Evolutionary conservation across 2,888 invertebrate genomes (phyloP), one percentile per base, ranked within the genome.

Genomic region (Drosophila kuntzei): DNA sequence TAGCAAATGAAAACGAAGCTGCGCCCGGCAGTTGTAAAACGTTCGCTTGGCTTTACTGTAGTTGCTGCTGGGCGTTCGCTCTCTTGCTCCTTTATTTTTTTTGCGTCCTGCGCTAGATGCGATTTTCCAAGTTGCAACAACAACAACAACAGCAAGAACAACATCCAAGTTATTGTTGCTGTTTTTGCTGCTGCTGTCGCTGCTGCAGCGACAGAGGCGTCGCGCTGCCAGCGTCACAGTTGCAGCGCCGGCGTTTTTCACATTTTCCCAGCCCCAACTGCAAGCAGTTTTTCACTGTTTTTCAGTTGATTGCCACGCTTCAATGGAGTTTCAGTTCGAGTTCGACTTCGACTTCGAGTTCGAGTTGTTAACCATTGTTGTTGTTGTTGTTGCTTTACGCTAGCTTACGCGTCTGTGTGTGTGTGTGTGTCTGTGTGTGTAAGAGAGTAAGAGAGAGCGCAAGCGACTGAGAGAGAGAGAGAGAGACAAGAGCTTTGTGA

Each of bases 291-390:
- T 86, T 80, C 80, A 67, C 68, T 71, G 59, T 68, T 76, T 72
- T 66, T 80, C 78, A 77, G 80, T 81, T 73, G 79, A 77, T 79
- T 89, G 87, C 86, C 85, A 90, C 90, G 90, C 90, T 90, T 89
- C 90, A 89, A 87, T 90, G 90, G 84, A 83, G 90, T 87, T 89
- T 83, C 86, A 82, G 78, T 69, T 76, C 79, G 80, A 71, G 55
- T 60, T 67, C 65, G 69, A 66, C 59, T 65, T 64, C 54, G 59
- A 71, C 12, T n/a, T 34, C 32, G 32, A 32, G 60, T 72, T 67
- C 61, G 39, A 55, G 18, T 58, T 47, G 57, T 49, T 41, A 27
- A 54, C 32, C 58, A 58, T 43, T 61, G 71, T 58, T 64, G 65
- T 67, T 61, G 68, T 79, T 67, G 63, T 61, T 61, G 58, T 57